Percentiles rank a stretch among this genome's conserved stretches.
Conservation (phyloP, 2,888 invertebrate species). For the Megalurothrips usitatus region DNA sequence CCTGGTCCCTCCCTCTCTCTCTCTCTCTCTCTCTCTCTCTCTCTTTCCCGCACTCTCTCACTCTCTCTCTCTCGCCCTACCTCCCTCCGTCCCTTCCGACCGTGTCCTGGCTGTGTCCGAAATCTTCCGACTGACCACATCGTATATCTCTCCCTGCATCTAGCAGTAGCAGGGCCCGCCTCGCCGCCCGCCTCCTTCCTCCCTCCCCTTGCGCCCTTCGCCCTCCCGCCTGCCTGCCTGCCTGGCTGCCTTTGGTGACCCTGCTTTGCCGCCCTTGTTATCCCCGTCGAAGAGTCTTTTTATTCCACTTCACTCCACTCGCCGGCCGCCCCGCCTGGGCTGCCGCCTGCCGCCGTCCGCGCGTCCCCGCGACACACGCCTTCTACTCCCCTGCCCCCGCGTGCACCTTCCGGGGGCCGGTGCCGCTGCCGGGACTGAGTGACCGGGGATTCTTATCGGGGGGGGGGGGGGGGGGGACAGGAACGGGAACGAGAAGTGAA, state of each 20-base stretch:
- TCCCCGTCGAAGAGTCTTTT: slow-evolving; percentile 32
- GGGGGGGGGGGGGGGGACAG: background rate
- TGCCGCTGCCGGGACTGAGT: background rate
- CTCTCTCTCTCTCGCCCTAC: background rate
- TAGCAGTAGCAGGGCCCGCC: background rate
- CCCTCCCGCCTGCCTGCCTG: no score
- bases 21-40: slow-evolving; percentile 1
- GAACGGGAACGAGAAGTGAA: no score
- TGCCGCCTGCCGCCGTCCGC: background rate
- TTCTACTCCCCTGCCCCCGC: background rate
- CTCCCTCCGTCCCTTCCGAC: background rate
- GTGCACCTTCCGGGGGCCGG: background rate
- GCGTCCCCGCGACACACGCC: background rate
- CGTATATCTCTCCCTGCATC: slow-evolving; percentile 14
- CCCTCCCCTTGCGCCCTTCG: background rate
- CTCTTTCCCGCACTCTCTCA: background rate
- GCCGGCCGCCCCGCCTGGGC: background rate
- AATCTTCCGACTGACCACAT: slow-evolving; percentile 5
- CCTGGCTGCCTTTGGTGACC: background rate
- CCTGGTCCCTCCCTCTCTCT: background rate
- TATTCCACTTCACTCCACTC: slow-evolving; percentile 34
- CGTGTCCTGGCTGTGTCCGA: background rate
- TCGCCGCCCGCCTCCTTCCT: background rate
- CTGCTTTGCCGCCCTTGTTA: slow-evolving; percentile 2
- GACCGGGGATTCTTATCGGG: no score